Conservation (phyloP, 2,888 invertebrate species). For the Notocelia uddmanniana region DNA sequence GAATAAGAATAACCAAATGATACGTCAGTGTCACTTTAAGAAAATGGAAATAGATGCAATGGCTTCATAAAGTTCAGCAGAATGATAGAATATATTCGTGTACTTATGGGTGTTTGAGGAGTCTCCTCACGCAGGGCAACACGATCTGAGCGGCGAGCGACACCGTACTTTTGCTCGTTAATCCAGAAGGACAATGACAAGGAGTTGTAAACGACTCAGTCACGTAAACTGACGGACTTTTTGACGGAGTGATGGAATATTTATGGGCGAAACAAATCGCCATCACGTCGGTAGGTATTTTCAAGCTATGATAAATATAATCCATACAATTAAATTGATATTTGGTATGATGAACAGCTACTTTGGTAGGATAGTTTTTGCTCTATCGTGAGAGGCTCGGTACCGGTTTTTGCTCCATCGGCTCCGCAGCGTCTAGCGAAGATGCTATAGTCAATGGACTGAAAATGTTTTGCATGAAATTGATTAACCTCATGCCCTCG, state of each 20-base stretch:
- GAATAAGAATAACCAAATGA: conserved; percentile 59
- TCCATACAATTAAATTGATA: background rate
- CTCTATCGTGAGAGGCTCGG: conserved; percentile 61
- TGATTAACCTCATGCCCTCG: conserved; percentile 65
- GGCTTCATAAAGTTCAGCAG: conserved; percentile 61
- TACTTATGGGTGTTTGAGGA: conserved; percentile 52
- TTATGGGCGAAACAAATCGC: conserved; percentile 15
- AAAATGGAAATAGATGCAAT: conserved; percentile 62
- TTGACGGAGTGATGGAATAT: conserved; percentile 54
- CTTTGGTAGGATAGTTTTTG: conserved; percentile 58
- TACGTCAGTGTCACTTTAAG: conserved; percentile 67
- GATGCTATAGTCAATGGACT: conserved; percentile 71
- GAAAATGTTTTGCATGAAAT: conserved; percentile 69
- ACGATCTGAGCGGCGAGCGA: conserved; percentile 50
- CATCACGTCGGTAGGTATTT: background rate
- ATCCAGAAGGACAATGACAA: conserved; percentile 57
- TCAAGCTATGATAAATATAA: conserved; percentile 7
- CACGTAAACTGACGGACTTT: conserved; percentile 60
- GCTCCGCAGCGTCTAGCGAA: conserved; percentile 79
- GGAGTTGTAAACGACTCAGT: conserved; percentile 56
- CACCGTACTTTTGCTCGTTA: conserved; percentile 61
- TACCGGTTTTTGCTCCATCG: conserved; percentile 75
- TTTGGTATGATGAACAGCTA: background rate
- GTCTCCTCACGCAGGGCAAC: conserved; percentile 65
- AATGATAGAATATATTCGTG: conserved; percentile 53